These are phyloP conservation scores for Lissonota sp. DNA, from an alignment of 2,888 invertebrate species.

Conservation along the genomic window DNA sequence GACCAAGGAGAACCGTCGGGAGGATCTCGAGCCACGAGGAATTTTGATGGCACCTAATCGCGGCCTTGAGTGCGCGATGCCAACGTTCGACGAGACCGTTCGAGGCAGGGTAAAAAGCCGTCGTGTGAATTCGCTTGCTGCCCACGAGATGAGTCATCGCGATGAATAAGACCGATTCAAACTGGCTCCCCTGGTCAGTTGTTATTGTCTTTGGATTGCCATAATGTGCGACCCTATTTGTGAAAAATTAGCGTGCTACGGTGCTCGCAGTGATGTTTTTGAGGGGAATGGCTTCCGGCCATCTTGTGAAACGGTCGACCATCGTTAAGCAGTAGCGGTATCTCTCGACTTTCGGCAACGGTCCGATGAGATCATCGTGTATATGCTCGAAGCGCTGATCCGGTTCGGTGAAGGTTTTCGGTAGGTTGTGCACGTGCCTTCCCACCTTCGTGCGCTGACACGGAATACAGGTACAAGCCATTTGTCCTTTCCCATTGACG, in stretches of 20 bases:
- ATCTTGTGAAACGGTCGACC: slow-evolving; percentile 8
- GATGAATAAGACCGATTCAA: too few species aligned
- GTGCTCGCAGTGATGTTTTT: slow-evolving; percentile 59
- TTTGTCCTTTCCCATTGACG: slow-evolving; percentile 70
- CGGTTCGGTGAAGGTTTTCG: slow-evolving; percentile 63
- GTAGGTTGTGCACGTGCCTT: slow-evolving; percentile 67
- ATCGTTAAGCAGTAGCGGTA: slow-evolving; percentile 31
- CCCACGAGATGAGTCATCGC: too few species aligned
- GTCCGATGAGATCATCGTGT: slow-evolving; percentile 54
- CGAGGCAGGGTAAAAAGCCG: too few species aligned
- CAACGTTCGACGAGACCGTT: too few species aligned
- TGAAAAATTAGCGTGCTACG: slow-evolving; percentile 44
- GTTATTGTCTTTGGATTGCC: too few species aligned
- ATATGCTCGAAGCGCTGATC: slow-evolving; percentile 66
- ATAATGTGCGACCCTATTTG: slow-evolving; percentile 58
- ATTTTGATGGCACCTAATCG: too few species aligned
- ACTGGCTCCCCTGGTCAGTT: too few species aligned
- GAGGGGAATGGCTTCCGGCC: slow-evolving; percentile 17
- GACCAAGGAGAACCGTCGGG: background rate
- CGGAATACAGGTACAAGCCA: slow-evolving; percentile 70
- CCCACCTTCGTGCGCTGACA: slow-evolving; percentile 76
- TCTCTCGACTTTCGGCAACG: background rate
- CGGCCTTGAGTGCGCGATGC: too few species aligned
- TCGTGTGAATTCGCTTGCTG: too few species aligned
- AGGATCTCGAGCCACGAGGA: background rate